Percentiles rank a stretch among this genome's conserved stretches.
Evolutionary conservation across 2,113 vertebrate species (phyloP).

Genomic region (Colistium nudipinnis): DNA sequence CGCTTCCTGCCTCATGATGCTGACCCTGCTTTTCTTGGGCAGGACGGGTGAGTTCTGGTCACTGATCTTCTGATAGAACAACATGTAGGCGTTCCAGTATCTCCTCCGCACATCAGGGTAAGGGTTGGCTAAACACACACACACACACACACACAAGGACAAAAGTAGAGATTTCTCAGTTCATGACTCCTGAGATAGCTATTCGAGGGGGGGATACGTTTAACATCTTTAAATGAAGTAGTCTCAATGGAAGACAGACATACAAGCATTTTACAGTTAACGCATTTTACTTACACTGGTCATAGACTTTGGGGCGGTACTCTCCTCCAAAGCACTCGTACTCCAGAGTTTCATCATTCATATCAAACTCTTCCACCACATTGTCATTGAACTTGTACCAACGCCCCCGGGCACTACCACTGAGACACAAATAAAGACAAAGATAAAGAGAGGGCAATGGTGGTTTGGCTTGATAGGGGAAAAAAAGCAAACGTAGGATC

Average conservation of each 20-base stretch:
- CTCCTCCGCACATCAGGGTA: conserved; percentile 95
- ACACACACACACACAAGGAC: conserved; percentile 18
- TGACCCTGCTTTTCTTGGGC: conserved; percentile 97
- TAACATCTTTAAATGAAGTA: neutral
- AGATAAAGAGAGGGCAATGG: neutral
- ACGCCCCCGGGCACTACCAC: conserved; percentile 90
- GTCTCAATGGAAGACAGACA: too few species aligned
- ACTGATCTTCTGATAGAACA: conserved; percentile 97
- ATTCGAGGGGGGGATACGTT: neutral
- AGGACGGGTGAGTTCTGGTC: conserved; percentile 96
- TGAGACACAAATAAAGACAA: conserved; percentile 49
- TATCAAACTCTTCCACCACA: conserved; percentile 95
- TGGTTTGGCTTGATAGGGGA: neutral
- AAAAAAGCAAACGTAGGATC: neutral
- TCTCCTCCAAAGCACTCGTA: conserved; percentile 99
- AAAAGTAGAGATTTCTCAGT: neutral
- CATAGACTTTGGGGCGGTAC: conserved; percentile 97
- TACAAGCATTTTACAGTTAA: neutral
- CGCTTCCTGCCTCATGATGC: conserved; percentile 95
- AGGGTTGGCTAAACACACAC: conserved; percentile 87
- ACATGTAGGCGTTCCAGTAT: conserved; percentile 99
- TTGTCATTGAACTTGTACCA: conserved; percentile 99
- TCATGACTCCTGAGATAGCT: neutral
- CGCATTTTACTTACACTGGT: conserved; percentile 89
- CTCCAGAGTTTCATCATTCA: conserved; percentile 95